Base-by-base conservation (phyloP, 2,888 invertebrate species). In the Drosophila prolongata region DNA sequence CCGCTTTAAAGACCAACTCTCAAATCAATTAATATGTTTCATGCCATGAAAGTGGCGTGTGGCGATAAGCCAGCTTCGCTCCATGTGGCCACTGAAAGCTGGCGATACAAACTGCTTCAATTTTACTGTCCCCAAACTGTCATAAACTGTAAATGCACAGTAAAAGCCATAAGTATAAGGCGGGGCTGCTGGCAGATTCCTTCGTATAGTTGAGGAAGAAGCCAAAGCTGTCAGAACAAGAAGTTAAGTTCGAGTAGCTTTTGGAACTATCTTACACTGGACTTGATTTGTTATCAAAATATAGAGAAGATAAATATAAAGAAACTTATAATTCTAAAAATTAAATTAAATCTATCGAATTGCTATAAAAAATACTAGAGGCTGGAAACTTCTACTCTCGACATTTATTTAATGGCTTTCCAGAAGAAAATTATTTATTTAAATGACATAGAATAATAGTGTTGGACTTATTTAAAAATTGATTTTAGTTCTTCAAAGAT, bases 111-210 rank as follows among this genome's bases (percentile, higher is more conserved):
- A 65, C 53, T 49, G 67, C 56, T 78, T 55, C 43, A 30, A 57
- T 49, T 73, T 47, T 57, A 57, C 56, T 74, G 74, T 38, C 65
- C 70, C 40, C 49, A 67, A 66, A 80, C 71, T 74, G 65, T 79
- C 77, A 81, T 79, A 76, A 81, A 72, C 79, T 76, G 68, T 56
- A 72, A 81, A 74, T 60, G 62, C 43, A 59, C 59, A 49, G 59
- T 55, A 52, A 73, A 61, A 68, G 49, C 35, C 57, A 70, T 14
- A 49, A 62, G 34, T 43, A 34, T 56, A 59, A 16, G 73, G 46
- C 27, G 46, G 46, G 46, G 46, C 2, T 9, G 46, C 46, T 27
- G 27, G n/a, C 2, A 30, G 44, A 19, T 16, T 42, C 42, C 1
- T 62, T 44, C 14, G 5, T 8, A 16, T 1, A 24, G 53, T 13